phyloP scores from a whole-genome alignment of 2,888 invertebrate species.

The Saturnia pavonia region DNA sequence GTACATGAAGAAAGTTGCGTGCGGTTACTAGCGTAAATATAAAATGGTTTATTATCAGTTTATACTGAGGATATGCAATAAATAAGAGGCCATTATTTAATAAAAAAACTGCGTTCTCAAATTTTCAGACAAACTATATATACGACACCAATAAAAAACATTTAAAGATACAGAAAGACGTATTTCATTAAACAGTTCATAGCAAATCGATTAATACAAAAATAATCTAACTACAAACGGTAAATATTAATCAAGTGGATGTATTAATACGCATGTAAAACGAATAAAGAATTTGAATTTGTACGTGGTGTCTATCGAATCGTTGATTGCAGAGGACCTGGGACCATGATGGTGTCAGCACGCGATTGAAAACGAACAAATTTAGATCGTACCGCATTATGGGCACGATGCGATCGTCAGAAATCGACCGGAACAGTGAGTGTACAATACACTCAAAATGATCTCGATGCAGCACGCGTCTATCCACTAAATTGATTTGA shows the following conservation, averaged over 20 bases:
- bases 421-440: constrained; percentile 62
- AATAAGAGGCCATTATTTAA: too few species aligned
- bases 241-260: constrained; percentile 21
- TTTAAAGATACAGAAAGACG: background rate
- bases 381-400: constrained; percentile 52
- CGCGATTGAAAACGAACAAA: constrained; percentile 59
- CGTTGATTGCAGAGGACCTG: constrained; percentile 59
- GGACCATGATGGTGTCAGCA: constrained; percentile 41
- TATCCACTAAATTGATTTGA: constrained; percentile 69
- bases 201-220: constrained; percentile 7
- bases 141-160: too few species aligned
- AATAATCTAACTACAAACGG: constrained; percentile 21
- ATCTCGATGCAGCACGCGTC: constrained; percentile 64
- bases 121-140: too few species aligned
- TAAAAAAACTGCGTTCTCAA: too few species aligned
- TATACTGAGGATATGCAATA: too few species aligned
- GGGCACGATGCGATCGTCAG: constrained; percentile 53
- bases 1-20: too few species aligned
- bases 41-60: too few species aligned
- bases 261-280: constrained; percentile 49
- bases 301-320: constrained; percentile 57
- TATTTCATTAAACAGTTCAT: background rate
- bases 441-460: constrained; percentile 32
- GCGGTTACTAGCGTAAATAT: too few species aligned
- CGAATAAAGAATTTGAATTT: constrained; percentile 35